Conservation (phyloP, 2,888 invertebrate species). For the Ophion ventricosus region DNA sequence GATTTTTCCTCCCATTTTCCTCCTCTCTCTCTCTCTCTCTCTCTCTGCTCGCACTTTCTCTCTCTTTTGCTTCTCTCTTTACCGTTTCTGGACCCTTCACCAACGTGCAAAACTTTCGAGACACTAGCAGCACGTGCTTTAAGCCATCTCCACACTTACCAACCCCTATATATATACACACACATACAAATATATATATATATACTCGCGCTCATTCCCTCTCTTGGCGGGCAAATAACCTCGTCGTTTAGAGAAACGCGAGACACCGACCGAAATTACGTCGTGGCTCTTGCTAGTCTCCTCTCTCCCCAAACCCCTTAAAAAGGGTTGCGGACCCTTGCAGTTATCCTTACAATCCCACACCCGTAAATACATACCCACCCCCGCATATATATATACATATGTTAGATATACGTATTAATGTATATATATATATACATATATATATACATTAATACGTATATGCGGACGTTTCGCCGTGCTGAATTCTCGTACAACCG, state of each 20-base stretch:
- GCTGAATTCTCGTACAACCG: slow-evolving; percentile 52
- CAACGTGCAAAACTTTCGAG: slow-evolving; percentile 78
- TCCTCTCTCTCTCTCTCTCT: slow-evolving; percentile 69
- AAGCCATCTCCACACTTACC: slow-evolving; percentile 63
- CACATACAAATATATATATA: neutral
- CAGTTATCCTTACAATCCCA: slow-evolving; percentile 47
- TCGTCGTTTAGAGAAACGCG: slow-evolving; percentile 73
- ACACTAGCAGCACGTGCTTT: slow-evolving; percentile 71
- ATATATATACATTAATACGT: neutral
- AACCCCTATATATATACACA: neutral
- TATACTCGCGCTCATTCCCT: slow-evolving; percentile 7
- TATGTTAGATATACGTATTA: no score
- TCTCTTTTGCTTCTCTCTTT: slow-evolving; percentile 54
- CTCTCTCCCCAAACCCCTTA: neutral
- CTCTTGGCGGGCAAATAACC: slow-evolving; percentile 70
- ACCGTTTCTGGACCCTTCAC: slow-evolving; percentile 39
- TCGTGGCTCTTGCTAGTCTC: slow-evolving; percentile 68
- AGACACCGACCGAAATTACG: slow-evolving; percentile 74
- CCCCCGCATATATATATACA: neutral
- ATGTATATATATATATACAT: neutral
- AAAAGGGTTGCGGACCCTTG: slow-evolving; percentile 70
- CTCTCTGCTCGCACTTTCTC: neutral
- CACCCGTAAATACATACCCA: neutral
- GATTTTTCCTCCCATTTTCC: slow-evolving; percentile 58
- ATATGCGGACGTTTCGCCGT: neutral